Evolutionary conservation across 2,113 vertebrate species (phyloP), one percentile per base, ranked within the genome.

Genomic region (Petrocephalus zakoni): DNA sequence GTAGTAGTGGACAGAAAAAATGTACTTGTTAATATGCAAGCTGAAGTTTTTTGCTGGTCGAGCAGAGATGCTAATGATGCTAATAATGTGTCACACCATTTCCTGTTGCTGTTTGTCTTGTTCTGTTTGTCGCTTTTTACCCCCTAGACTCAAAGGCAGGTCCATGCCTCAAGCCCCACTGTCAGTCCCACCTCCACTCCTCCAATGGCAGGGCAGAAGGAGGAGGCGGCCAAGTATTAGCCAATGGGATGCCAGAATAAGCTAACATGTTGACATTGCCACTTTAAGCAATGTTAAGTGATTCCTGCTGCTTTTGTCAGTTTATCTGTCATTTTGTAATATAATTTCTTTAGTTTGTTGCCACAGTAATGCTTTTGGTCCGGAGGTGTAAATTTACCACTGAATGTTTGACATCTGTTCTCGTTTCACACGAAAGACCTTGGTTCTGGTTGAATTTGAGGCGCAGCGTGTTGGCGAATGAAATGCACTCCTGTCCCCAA

Each of bases 231-330:
- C 68, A 19, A 19, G 2, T 1, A 5, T 68, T 91, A 64, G 87
- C 89, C 84, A 89, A 84, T 89, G 58, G 84, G 46, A 83, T 37
- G 29, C 25, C 53, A 52, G 29, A 46, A 46, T 52, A 29, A 34
- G 89, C 2, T 49, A 72, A 37, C 64, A 68, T 46, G 29, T 83
- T 47, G 49, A n/a, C 34, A 84, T 85, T 78, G 75, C 47, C 11
- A 52, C 22, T 78, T 68, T 78, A 51, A 78, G 49, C n/a, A 68
- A n/a, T n/a, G n/a, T n/a, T n/a, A n/a, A 37, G 6, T 22, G 78
- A 83, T 17, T 83, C 46, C 10, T 47, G 19, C 42, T n/a, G 19
- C 81, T n/a, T 42, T 49, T 47, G 6, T 21, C 21, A 83, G 19
- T 83, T 47, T 83, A 49, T 88, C 19, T 1, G 53, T 47, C 2